A percentile compares a stretch with the other conserved stretches of the same genome.
Evolutionary conservation across 2,113 vertebrate species (phyloP).

Genomic region (Narcine bancroftii): DNA sequence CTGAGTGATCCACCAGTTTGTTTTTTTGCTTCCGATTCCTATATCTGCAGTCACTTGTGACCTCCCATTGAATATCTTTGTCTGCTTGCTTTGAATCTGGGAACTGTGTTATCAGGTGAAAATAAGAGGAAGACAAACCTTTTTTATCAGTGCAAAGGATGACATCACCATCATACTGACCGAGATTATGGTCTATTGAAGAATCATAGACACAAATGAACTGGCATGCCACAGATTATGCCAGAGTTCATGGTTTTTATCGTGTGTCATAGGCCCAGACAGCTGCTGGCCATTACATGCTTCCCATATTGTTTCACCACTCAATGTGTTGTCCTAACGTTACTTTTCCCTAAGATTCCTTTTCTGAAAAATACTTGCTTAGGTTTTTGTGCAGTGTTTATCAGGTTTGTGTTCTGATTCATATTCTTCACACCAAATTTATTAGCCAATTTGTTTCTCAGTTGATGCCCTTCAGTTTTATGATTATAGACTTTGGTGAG

Average conservation of each 20-base stretch:
- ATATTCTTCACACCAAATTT: background rate
- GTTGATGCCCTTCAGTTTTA: background rate
- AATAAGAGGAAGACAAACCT: background rate
- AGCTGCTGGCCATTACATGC: constrained; percentile 14
- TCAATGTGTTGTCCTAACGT: background rate
- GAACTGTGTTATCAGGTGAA: background rate
- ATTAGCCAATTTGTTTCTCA: background rate
- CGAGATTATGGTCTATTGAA: background rate
- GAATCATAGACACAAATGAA: constrained; percentile 10
- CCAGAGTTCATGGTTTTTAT: background rate
- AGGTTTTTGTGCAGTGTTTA: too few species aligned
- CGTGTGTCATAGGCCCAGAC: background rate
- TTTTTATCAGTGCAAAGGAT: background rate
- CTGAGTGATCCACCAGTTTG: too few species aligned
- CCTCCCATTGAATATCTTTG: background rate
- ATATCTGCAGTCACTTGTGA: background rate
- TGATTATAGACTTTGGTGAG: background rate
- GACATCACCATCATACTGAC: constrained; percentile 18
- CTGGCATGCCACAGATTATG: constrained; percentile 8
- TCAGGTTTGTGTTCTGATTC: background rate
- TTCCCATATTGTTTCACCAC: constrained; percentile 17
- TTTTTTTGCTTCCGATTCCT: too few species aligned
- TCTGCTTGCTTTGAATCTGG: background rate
- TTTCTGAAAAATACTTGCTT: background rate
- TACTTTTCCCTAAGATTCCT: background rate